Evolutionary conservation across 2,113 vertebrate genomes (phyloP).

Genomic region (Cyanoramphus novaezelandiae): DNA sequence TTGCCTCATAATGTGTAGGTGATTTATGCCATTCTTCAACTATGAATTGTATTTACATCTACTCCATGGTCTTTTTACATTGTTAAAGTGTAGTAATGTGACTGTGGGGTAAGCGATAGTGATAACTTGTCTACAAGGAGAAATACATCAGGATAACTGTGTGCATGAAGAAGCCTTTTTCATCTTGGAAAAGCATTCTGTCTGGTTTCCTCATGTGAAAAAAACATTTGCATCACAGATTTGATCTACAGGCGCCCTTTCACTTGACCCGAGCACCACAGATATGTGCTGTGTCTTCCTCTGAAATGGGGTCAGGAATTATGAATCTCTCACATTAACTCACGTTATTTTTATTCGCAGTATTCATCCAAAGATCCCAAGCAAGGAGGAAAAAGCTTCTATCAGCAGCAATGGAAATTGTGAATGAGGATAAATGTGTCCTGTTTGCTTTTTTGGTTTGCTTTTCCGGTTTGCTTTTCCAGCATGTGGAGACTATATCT

Average conservation of each 20-base stretch:
- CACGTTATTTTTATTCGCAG: neutral
- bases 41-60: neutral
- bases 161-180: neutral
- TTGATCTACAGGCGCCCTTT: neutral
- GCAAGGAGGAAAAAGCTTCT: neutral
- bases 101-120: neutral
- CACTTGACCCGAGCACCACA: neutral
- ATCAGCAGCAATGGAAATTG: neutral
- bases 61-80: neutral
- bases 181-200: neutral
- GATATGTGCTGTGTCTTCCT: neutral
- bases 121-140: neutral
- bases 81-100: neutral
- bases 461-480: neutral
- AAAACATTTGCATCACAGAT: neutral
- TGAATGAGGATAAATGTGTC: slow-evolving; percentile 16
- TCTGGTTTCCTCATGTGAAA: neutral
- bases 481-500: neutral
- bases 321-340: neutral
- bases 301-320: neutral
- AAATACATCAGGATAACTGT: neutral
- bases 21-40: slow-evolving; percentile 9
- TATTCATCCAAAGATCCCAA: neutral
- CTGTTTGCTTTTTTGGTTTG: neutral
- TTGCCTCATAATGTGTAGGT: neutral